Conservation (phyloP, 2,888 invertebrate genomes). For the Spilarctia lutea region DNA sequence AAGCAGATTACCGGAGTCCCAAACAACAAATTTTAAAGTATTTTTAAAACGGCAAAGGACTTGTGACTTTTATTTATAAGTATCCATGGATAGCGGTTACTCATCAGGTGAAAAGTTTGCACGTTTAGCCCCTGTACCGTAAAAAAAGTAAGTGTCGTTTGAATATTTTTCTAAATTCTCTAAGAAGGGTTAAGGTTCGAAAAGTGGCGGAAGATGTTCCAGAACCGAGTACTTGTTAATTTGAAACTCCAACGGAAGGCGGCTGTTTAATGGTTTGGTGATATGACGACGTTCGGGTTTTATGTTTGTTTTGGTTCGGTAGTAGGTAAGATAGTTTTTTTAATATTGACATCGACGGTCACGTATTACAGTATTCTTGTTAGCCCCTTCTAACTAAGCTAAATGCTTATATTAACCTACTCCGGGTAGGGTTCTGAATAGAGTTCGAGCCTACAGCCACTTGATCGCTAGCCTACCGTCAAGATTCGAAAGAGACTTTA, state of each 20-base stretch:
- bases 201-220: constrained; percentile 23
- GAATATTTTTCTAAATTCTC: neutral
- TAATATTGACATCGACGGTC: neutral
- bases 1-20: too few species aligned
- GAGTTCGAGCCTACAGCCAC: too few species aligned
- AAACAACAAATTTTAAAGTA: neutral
- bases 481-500: neutral
- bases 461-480: too few species aligned
- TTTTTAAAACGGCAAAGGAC: neutral
- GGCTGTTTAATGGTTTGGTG: neutral
- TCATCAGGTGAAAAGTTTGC: neutral
- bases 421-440: neutral
- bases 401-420: neutral
- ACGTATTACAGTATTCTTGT: neutral
- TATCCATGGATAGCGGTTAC: neutral
- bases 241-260: neutral
- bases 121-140: neutral
- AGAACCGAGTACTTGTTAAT: neutral
- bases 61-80: neutral
- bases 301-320: neutral
- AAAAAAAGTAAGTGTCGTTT: neutral
- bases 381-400: neutral
- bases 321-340: neutral
- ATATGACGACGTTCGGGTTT: neutral
- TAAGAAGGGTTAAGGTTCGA: constrained; percentile 43